phyloP scores from a whole-genome alignment of 1,140 invertebrate species.

The Drosophila trapezifrons region DNA sequence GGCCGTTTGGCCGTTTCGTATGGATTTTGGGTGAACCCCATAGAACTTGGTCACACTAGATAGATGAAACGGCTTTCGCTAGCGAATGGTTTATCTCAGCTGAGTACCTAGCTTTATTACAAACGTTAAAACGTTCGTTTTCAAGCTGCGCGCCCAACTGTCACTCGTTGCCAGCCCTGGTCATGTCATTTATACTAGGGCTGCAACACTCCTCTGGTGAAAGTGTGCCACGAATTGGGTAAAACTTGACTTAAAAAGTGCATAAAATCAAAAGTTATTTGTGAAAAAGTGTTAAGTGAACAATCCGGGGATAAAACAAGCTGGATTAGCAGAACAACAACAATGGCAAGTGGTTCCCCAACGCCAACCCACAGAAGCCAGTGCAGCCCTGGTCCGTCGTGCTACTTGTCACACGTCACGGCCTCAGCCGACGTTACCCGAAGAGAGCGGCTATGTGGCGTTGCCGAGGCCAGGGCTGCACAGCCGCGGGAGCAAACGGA shows the following conservation, averaged over 20 bases:
- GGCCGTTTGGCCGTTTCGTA: too few relatives aligned
- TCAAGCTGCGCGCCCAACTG: conserved; percentile 9
- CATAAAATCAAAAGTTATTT: not conserved
- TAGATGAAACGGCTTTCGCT: too few relatives aligned
- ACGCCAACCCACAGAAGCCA: not conserved
- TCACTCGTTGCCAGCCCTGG: not conserved
- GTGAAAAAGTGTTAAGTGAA: not conserved
- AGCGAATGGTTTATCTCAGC: too few relatives aligned
- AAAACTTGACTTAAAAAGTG: conserved; percentile 14
- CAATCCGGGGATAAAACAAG: not conserved
- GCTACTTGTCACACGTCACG: conserved; percentile 10
- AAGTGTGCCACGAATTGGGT: not conserved
- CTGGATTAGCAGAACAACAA: not conserved
- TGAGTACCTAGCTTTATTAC: too few relatives aligned
- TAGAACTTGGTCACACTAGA: too few relatives aligned
- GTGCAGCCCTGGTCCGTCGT: conserved; percentile 16
- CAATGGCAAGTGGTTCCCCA: not conserved
- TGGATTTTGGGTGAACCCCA: too few relatives aligned
- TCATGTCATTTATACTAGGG: not conserved
- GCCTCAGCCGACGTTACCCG: not conserved
- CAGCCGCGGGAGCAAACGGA: not conserved
- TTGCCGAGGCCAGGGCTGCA: conserved; percentile 7
- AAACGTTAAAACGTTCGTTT: not conserved
- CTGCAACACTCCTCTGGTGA: not conserved
- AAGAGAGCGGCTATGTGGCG: conserved; percentile 54